Percentiles rank a stretch among this genome's conserved stretches.
These are phyloP conservation scores for Andrena chrysosceles DNA, from an alignment of 2,888 invertebrate species.

Conservation along the genomic window DNA sequence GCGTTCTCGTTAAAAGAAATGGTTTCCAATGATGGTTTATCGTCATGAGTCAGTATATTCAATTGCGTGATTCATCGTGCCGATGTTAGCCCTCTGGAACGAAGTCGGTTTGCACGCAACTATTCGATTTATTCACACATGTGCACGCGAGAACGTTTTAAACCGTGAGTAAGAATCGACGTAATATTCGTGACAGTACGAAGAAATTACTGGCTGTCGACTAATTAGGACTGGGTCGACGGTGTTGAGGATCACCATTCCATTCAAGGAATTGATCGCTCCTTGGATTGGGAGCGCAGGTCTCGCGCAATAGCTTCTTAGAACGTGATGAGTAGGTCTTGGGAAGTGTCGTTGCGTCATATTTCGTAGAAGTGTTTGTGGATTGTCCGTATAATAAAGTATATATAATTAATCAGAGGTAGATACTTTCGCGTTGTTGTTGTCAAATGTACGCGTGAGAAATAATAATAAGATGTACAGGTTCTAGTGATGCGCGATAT, in stretches of 20 bases:
- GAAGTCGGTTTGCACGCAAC: background rate
- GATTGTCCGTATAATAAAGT: no score
- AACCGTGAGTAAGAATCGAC: background rate
- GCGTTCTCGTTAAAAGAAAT: no score
- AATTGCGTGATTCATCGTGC: background rate
- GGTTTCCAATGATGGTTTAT: background rate
- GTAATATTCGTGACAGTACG: background rate
- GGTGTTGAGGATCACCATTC: background rate
- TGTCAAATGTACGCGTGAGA: no score
- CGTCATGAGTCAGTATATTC: background rate
- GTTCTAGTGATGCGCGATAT: no score
- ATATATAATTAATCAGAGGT: no score
- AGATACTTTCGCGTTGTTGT: no score
- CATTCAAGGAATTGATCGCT: conserved; percentile 15
- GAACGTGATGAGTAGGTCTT: background rate
- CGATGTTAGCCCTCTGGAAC: background rate
- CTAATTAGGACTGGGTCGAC: conserved; percentile 30
- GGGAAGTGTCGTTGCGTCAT: background rate
- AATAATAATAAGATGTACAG: no score
- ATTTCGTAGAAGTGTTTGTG: background rate
- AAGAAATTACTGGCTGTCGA: conserved; percentile 2
- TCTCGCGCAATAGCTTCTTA: background rate
- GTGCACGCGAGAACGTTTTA: background rate
- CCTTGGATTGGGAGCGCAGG: background rate
- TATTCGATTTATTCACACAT: background rate